Evolutionary conservation across 2,888 invertebrate genomes (phyloP).

Genomic region (Meta bourneti): DNA sequence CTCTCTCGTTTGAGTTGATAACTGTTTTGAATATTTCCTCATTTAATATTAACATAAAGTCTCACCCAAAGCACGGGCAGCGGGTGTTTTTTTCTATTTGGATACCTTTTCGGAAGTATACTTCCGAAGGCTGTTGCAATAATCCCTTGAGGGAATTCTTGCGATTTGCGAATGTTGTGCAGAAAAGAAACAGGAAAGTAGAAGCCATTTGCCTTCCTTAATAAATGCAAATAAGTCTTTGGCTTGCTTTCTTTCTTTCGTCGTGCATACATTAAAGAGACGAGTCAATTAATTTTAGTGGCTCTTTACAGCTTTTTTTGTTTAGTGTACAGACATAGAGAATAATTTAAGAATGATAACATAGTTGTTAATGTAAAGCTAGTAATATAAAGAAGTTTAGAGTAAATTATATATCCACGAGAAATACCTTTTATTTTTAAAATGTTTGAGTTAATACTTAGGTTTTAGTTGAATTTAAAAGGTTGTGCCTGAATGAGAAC

Average conservation of each 20-base stretch:
- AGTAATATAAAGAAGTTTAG: too few relatives aligned
- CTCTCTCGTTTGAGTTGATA: neutral
- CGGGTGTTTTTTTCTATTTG: neutral
- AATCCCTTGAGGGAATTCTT: slow-evolving; percentile 21
- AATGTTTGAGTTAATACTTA: too few relatives aligned
- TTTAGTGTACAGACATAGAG: too few relatives aligned
- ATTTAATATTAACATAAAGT: slow-evolving; percentile 24
- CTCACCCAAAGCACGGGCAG: neutral
- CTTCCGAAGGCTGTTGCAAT: neutral
- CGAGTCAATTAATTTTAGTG: neutral
- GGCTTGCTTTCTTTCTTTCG: neutral
- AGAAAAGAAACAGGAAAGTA: neutral
- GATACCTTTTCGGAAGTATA: neutral
- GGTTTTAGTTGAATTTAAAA: too few relatives aligned
- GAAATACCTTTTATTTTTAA: too few relatives aligned
- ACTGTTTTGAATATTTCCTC: slow-evolving; percentile 15
- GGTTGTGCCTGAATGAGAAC: too few relatives aligned
- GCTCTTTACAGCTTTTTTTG: neutral
- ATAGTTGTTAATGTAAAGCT: too few relatives aligned
- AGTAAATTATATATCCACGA: too few relatives aligned
- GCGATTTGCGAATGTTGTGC: neutral
- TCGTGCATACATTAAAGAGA: slow-evolving; percentile 12
- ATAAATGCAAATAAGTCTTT: slow-evolving; percentile 15
- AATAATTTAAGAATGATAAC: too few relatives aligned
- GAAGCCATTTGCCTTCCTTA: neutral